Evolutionary conservation across 1,140 invertebrate species (phyloP).

Genomic region (Monomorium pharaonis): DNA sequence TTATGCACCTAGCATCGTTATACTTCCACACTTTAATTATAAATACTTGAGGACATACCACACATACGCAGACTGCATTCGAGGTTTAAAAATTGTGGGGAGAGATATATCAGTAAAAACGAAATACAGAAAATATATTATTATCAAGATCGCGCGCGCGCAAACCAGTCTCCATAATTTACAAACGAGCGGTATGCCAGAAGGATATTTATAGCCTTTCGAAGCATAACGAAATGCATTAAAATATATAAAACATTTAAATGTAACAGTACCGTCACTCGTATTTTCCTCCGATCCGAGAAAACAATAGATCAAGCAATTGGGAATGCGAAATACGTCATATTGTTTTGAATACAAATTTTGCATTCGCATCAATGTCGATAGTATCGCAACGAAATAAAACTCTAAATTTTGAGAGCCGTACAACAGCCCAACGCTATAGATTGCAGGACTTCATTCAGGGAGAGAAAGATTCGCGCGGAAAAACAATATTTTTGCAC

Average conservation of each 20-base stretch:
- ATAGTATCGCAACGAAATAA: slow-evolving; percentile 41
- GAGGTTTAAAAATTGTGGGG: slow-evolving; percentile 12
- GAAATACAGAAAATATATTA: slow-evolving; percentile 38
- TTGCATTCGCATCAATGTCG: slow-evolving; percentile 30
- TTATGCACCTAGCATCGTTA: not conserved
- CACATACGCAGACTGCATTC: not conserved
- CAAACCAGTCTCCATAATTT: slow-evolving; percentile 14
- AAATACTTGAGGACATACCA: not conserved
- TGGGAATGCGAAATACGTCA: slow-evolving; percentile 36
- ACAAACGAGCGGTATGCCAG: slow-evolving; percentile 15
- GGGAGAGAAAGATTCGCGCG: not conserved
- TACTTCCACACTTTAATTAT: slow-evolving; percentile 28
- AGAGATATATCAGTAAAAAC: slow-evolving; percentile 5
- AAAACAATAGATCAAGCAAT: slow-evolving; percentile 27
- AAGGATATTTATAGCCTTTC: slow-evolving; percentile 24
- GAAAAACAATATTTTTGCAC: slow-evolving; percentile 64
- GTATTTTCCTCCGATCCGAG: not conserved
- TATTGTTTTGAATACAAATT: slow-evolving; percentile 37
- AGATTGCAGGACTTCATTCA: slow-evolving; percentile 24
- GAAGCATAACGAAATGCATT: slow-evolving; percentile 22
- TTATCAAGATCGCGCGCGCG: slow-evolving; percentile 35
- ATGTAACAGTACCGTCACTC: slow-evolving; percentile 8
- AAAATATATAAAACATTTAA: slow-evolving; percentile 54
- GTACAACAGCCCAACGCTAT: slow-evolving; percentile 1
- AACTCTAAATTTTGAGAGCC: slow-evolving; percentile 1